Percentiles rank a stretch among this genome's conserved stretches.
Conservation (phyloP, 2,797 vertebrate species). For the Alectoris magna region DNA sequence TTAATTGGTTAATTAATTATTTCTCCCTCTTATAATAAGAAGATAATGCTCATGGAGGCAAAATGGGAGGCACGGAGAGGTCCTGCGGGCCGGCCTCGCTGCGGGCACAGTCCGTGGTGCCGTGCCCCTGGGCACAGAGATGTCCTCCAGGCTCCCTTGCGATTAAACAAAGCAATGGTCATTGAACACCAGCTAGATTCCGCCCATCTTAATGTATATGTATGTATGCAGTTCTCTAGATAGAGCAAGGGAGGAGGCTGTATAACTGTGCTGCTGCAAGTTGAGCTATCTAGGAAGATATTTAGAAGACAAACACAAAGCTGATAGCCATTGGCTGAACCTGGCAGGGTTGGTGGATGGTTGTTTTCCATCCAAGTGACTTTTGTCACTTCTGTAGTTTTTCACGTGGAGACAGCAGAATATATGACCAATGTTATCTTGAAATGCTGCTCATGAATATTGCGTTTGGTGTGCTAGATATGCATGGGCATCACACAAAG, state of each 20-base stretch:
- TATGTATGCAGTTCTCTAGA: no score
- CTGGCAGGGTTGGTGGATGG: neutral
- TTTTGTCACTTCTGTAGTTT: neutral
- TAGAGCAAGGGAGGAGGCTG: neutral
- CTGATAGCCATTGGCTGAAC: neutral
- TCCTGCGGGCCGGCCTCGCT: neutral
- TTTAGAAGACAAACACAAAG: neutral
- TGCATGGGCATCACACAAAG: neutral
- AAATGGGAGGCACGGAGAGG: neutral
- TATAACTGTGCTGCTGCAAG: neutral
- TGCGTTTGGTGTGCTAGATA: neutral
- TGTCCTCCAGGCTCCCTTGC: neutral
- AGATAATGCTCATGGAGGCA: constrained; percentile 30
- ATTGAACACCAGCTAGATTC: neutral
- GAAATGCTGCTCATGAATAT: neutral
- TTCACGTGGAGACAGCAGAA: neutral
- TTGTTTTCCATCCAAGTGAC: neutral
- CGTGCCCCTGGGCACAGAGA: neutral
- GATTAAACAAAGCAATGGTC: neutral
- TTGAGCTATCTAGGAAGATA: neutral
- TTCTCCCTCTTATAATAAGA: constrained; percentile 41
- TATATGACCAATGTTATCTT: neutral
- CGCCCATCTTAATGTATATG: neutral
- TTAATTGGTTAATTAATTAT: constrained; percentile 56
- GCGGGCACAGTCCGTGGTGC: neutral